Base-by-base conservation (phyloP, 2,888 invertebrate genomes). In the Andrena chrysosceles region DNA sequence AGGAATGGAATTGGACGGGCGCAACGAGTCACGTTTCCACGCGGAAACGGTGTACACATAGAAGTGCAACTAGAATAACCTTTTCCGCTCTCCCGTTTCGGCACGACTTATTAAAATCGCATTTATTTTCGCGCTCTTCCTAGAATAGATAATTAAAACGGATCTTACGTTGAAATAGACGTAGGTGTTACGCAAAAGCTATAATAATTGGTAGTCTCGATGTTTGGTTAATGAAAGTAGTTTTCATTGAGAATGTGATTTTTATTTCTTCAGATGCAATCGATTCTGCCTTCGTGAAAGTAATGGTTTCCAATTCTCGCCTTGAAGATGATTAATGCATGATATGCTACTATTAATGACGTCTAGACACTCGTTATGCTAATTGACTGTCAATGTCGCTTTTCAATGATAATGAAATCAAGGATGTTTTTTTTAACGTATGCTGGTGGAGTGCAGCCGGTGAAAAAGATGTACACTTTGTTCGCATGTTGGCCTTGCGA, bases 401-500 rank as follows among this genome's bases (percentile, higher is more conserved):
- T 62, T 23, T 33, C 16, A 13, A 33, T 74, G 29, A 42, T 66
- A 16, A 67, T 56, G 7, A 23, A 20, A 3, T 23, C 13, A 13
- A 59, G 8, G 29, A 59, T 54, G 2, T 1, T 49, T 26, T 2
- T 1, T 49, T 26, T 2, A 29, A 33, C 13, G 5, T 10, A 0
- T n/a, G 33, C 8, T 10, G n/a, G 31, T 23, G 8, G 6, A 16
- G 7, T 6, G 29, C 29, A 26, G 29, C 16, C n/a, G 29, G 16
- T 59, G 29, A n/a, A 31, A 60, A 60, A 10, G 20, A 26, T 13
- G n/a, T 26, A 10, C n/a, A 42, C 31, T 23, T 31, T 66, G 33
- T n/a, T 70, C 74, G 54, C 75, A 75, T 74, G 66, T 77, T 86
- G 67, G 78, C 70, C 68, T 64, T 33, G 8, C 42, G 4, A 20